Conservation (phyloP, 2,888 invertebrate species). For the Lepidocyrtinus sp. region DNA sequence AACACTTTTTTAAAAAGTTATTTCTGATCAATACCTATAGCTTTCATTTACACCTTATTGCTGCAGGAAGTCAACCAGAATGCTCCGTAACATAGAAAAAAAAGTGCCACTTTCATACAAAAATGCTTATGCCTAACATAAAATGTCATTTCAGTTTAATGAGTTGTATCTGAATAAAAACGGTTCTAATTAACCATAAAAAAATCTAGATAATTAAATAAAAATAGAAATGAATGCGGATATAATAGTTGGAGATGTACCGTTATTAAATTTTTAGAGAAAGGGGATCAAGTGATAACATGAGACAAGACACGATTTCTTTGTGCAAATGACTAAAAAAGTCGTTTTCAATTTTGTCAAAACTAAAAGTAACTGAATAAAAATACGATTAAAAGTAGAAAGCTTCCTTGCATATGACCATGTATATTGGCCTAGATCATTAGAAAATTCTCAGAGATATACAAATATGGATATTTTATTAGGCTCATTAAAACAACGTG, state of each 20-base stretch:
- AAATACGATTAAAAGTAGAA: no score
- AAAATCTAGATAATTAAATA: background rate
- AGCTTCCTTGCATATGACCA: no score
- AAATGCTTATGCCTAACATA: background rate
- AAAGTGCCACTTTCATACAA: background rate
- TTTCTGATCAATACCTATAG: no score
- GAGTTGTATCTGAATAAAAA: background rate
- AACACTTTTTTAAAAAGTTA: no score
- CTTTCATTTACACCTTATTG: background rate
- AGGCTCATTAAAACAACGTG: background rate
- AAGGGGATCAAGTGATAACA: background rate
- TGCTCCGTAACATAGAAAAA: conserved; percentile 42
- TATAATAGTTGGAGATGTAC: background rate
- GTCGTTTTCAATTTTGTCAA: no score
- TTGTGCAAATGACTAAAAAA: background rate
- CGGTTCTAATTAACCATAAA: no score
- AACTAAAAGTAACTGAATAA: no score
- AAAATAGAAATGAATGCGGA: background rate
- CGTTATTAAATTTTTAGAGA: background rate
- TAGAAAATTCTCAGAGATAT: conserved; percentile 20
- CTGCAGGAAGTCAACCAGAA: background rate
- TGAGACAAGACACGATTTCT: background rate
- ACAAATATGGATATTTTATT: background rate
- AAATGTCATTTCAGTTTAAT: background rate
- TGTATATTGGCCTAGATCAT: conserved; percentile 39